These are phyloP conservation scores for Platerodrilus igneus DNA, from an alignment of 2,888 invertebrate species.

Conservation along the genomic window DNA sequence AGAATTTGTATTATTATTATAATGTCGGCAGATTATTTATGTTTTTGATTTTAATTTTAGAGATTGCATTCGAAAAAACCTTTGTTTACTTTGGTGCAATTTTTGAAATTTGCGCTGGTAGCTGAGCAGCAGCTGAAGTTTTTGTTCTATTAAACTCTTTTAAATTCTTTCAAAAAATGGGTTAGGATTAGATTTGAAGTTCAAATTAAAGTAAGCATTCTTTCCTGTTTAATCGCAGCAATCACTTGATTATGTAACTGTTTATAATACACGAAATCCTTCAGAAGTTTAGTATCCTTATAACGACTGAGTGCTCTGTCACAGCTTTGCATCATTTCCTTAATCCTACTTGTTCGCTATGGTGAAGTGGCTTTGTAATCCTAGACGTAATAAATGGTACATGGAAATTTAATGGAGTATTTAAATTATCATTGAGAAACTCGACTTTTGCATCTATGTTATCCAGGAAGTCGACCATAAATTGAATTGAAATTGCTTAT, in stretches of 20 bases:
- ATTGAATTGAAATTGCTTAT: background rate
- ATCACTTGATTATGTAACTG: conserved; percentile 10
- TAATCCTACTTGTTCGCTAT: conserved; percentile 13
- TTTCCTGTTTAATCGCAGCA: conserved; percentile 13
- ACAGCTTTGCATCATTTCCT: conserved; percentile 12
- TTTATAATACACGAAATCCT: conserved; percentile 14
- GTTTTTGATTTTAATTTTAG: background rate
- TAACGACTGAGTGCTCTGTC: conserved; percentile 11
- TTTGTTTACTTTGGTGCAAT: background rate
- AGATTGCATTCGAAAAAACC: background rate
- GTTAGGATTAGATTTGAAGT: background rate
- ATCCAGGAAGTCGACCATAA: background rate
- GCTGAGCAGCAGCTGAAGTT: background rate
- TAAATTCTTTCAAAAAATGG: background rate
- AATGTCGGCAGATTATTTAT: background rate
- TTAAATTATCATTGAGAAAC: too few species aligned
- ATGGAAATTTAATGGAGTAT: background rate
- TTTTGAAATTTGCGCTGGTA: background rate
- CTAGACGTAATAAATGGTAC: conserved; percentile 9
- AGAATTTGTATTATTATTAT: background rate
- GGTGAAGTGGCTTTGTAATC: conserved; percentile 1
- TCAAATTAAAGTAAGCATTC: background rate
- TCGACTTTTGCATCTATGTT: background rate
- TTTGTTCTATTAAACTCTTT: background rate
- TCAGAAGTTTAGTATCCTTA: conserved; percentile 8